phyloP scores from a whole-genome alignment of 2,888 invertebrate genomes.

The Caenorhabditis sp. region DNA sequence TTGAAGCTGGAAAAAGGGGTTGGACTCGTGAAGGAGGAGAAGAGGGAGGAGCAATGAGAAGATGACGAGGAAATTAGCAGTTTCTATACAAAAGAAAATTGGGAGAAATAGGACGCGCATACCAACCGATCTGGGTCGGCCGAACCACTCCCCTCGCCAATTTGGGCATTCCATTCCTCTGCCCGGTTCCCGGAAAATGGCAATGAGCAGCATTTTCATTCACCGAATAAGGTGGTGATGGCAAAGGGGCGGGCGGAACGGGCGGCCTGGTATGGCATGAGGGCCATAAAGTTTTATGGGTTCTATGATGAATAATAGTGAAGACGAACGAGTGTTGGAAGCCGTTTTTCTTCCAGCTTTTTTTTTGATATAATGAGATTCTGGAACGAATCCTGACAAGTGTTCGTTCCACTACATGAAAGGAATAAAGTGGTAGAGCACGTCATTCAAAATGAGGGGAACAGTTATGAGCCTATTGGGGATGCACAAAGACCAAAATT shows the following conservation, averaged over 20 bases:
- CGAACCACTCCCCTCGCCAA: slow-evolving; percentile 9
- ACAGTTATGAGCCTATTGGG: neutral
- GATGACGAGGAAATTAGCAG: slow-evolving; percentile 57
- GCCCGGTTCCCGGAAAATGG: slow-evolving; percentile 47
- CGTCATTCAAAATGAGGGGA: neutral
- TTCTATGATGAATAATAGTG: slow-evolving; percentile 12
- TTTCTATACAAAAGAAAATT: slow-evolving; percentile 57
- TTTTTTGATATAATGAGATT: slow-evolving; percentile 33
- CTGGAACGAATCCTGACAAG: slow-evolving; percentile 35
- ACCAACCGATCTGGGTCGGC: slow-evolving; percentile 49
- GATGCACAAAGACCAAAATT: neutral
- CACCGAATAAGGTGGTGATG: slow-evolving; percentile 43
- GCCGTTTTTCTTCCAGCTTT: neutral
- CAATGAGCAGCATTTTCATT: slow-evolving; percentile 5
- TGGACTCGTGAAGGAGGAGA: neutral
- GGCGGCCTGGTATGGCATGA: too few species aligned
- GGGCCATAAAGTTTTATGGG: slow-evolving; percentile 36
- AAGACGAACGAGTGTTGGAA: too few species aligned
- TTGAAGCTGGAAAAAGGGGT: neutral
- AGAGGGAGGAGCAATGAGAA: slow-evolving; percentile 1
- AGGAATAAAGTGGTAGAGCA: neutral
- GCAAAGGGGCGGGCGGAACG: too few species aligned
- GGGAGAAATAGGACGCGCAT: slow-evolving; percentile 55
- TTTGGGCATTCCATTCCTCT: slow-evolving; percentile 37
- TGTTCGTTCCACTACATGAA: slow-evolving; percentile 2